Percentiles rank a stretch among this genome's conserved stretches.
phyloP scores from a whole-genome alignment of 2,888 invertebrate genomes.

The Meandrusa payeni region DNA sequence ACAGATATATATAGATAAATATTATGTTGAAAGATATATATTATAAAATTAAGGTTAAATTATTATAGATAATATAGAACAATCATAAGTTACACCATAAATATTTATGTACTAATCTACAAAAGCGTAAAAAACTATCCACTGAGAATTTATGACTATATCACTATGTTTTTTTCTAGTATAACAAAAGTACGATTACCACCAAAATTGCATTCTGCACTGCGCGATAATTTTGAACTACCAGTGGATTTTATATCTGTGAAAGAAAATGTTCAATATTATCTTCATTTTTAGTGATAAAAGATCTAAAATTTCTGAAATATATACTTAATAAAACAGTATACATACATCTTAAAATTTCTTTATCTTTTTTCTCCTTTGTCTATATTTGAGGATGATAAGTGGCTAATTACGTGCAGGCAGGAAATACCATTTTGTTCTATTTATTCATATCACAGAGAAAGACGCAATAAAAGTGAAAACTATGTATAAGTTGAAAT shows the following conservation, averaged over 20 bases:
- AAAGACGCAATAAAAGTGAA: conserved; percentile 50
- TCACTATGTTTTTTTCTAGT: conserved; percentile 63
- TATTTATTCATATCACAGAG: conserved; percentile 71
- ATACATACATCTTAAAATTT: not conserved
- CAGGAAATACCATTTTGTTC: conserved; percentile 55
- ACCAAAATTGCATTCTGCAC: conserved; percentile 44
- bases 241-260: not conserved
- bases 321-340: too few species aligned
- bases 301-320: too few species aligned
- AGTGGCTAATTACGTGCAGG: conserved; percentile 58
- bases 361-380: conserved; percentile 24
- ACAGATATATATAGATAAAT: conserved; percentile 42
- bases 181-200: conserved; percentile 38
- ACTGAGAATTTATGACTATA: conserved; percentile 67
- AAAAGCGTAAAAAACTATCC: conserved; percentile 66
- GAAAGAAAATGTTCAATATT: not conserved
- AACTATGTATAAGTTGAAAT: conserved; percentile 48
- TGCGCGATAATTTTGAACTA: conserved; percentile 10
- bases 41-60: conserved; percentile 40
- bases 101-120: conserved; percentile 59
- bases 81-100: conserved; percentile 58
- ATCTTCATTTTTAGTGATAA: too few species aligned
- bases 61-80: conserved; percentile 44
- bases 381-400: conserved; percentile 56
- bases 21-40: conserved; percentile 47